Conservation (phyloP, 2,113 vertebrate genomes). For the Chamaetylas fuelleborni region DNA sequence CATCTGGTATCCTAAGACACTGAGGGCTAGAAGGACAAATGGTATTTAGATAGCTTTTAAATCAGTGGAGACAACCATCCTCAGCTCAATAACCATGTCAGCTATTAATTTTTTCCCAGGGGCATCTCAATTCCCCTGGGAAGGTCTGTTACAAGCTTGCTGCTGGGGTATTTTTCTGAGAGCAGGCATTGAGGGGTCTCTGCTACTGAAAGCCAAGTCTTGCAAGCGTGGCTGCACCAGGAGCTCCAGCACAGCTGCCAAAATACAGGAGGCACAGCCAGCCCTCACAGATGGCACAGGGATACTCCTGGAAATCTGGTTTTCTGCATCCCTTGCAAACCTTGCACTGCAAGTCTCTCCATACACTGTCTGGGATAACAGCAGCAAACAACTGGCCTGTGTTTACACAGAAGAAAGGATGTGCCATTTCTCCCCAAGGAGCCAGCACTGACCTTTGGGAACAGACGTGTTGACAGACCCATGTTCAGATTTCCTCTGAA, state of each 20-base stretch:
- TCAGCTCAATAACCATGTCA: neutral
- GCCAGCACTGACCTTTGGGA: neutral
- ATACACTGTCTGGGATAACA: neutral
- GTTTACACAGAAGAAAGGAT: conserved; percentile 6
- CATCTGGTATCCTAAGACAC: neutral
- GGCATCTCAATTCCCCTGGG: neutral
- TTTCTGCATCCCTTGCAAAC: neutral
- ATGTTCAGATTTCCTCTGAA: conserved; percentile 17
- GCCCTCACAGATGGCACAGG: accelerated
- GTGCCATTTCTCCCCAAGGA: conserved; percentile 10
- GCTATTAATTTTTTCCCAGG: neutral
- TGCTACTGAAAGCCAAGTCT: neutral
- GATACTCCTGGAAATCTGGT: neutral
- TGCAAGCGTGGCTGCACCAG: accelerated
- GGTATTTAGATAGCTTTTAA: conserved; percentile 22
- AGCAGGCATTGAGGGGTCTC: neutral
- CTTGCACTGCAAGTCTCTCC: neutral
- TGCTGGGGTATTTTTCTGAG: neutral
- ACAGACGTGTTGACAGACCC: neutral
- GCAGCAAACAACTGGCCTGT: neutral
- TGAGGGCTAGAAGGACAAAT: neutral
- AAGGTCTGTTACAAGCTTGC: neutral
- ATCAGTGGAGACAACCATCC: neutral
- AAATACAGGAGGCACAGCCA: neutral
- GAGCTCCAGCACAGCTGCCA: neutral